A percentile compares a stretch with the other conserved stretches of the same genome.
phyloP scores from a whole-genome alignment of 2,797 vertebrate species.

The Peromyscus melanophrys region DNA sequence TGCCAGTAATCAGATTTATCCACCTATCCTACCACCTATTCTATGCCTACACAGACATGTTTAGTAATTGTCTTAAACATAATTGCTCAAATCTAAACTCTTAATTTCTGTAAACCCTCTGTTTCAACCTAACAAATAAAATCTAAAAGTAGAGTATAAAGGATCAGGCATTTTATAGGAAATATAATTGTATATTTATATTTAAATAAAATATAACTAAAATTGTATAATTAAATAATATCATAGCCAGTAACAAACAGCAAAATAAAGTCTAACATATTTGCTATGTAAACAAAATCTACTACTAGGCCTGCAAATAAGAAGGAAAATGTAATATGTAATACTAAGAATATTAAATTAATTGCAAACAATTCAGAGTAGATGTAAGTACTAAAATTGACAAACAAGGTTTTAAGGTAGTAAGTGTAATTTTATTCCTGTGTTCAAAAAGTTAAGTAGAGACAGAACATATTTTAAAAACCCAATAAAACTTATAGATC shows the following conservation, averaged over 20 bases:
- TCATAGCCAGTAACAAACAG: not conserved
- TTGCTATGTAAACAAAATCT: not conserved
- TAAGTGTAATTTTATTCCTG: not conserved
- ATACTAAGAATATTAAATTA: not conserved
- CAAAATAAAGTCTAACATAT: not conserved
- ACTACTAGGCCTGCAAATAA: not conserved
- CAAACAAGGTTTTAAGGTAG: not conserved
- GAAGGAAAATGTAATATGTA: not conserved
- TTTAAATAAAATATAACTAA: not conserved
- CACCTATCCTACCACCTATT: not conserved
- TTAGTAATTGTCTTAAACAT: not conserved
- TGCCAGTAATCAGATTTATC: not conserved
- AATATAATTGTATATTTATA: not conserved
- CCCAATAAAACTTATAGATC: not conserved
- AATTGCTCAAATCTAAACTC: not conserved
- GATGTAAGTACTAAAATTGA: not conserved
- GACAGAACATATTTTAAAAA: not conserved
- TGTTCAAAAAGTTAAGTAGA: constrained; percentile 1
- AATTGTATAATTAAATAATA: not conserved
- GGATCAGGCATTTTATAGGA: not conserved
- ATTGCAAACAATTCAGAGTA: not conserved
- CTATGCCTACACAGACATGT: not conserved
- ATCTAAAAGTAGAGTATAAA: constrained; percentile 26
- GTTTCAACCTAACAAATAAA: not conserved
- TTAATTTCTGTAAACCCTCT: not conserved